Evolutionary conservation across 2,113 vertebrate species (phyloP).

Genomic region (Perca schrenkii): DNA sequence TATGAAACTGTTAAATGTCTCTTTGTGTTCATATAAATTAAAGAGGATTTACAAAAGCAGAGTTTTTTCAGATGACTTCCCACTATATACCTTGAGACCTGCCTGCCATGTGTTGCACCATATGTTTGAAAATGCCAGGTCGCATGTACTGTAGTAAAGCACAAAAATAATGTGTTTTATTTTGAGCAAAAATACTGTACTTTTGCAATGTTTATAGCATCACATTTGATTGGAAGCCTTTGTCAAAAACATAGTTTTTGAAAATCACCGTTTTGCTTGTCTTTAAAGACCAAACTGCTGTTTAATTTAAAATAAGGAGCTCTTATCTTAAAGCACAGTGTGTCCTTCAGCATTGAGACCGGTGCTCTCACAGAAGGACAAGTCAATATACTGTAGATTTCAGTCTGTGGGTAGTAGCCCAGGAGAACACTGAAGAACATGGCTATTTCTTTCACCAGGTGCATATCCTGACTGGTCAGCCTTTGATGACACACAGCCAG

Average conservation of each 20-base stretch:
- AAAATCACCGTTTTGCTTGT: neutral
- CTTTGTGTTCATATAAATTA: neutral
- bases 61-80: conserved; percentile 2
- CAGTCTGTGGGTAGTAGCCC: too few relatives aligned
- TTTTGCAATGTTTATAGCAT: neutral
- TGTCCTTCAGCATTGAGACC: too few relatives aligned
- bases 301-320: too few relatives aligned
- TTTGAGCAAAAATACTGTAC: neutral
- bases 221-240: neutral
- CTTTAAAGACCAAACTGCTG: too few relatives aligned
- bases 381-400: too few relatives aligned
- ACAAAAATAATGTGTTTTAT: neutral
- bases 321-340: too few relatives aligned
- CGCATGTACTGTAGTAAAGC: neutral
- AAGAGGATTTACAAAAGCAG: neutral
- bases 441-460: too few relatives aligned
- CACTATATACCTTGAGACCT: neutral
- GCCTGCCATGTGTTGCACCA: neutral
- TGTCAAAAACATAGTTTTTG: neutral
- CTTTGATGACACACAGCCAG: too few relatives aligned
- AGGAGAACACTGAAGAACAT: too few relatives aligned
- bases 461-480: too few relatives aligned
- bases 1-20: neutral
- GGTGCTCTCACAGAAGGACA: too few relatives aligned
- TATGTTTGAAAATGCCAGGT: neutral